A percentile compares a stretch with the other conserved stretches of the same genome.
These are phyloP conservation scores for Junonia oenone DNA, from an alignment of 2,888 invertebrate genomes.

Conservation along the genomic window DNA sequence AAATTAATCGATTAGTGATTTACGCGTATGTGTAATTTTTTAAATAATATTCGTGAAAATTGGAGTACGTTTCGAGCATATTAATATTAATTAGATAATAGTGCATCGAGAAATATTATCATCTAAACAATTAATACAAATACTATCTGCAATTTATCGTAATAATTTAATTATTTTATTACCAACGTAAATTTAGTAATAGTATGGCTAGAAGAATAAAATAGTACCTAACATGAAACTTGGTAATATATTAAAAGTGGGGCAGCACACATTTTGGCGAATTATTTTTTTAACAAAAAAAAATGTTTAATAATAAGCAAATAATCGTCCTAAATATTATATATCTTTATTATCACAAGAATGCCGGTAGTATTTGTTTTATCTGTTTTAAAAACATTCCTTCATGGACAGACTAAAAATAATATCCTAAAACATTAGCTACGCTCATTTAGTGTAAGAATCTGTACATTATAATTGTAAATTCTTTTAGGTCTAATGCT, in stretches of 20 bases:
- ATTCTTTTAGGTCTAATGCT: constrained; percentile 46
- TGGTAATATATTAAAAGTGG: no score
- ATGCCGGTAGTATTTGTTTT: constrained; percentile 13
- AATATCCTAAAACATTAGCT: constrained; percentile 31
- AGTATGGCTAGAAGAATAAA: no score
- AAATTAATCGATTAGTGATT: constrained; percentile 15
- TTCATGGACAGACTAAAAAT: constrained; percentile 32
- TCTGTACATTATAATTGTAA: constrained; percentile 70
- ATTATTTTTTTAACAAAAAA: no score
- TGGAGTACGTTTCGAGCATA: constrained; percentile 1
- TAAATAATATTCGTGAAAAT: constrained; percentile 19
- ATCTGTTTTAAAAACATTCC: constrained; percentile 27
- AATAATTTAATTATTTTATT: no score
- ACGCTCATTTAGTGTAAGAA: constrained; percentile 55
- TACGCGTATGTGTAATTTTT: constrained; percentile 17
- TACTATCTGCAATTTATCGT: not conserved
- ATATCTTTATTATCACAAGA: not conserved
- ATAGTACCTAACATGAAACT: no score
- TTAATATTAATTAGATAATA: not conserved
- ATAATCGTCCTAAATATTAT: not conserved
- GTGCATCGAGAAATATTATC: not conserved
- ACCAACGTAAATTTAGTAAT: no score
- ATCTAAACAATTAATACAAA: not conserved
- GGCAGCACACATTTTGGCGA: no score
- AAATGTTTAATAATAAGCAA: no score